Conservation (phyloP, 2,113 vertebrate species). For the Barnardius zonarius region DNA sequence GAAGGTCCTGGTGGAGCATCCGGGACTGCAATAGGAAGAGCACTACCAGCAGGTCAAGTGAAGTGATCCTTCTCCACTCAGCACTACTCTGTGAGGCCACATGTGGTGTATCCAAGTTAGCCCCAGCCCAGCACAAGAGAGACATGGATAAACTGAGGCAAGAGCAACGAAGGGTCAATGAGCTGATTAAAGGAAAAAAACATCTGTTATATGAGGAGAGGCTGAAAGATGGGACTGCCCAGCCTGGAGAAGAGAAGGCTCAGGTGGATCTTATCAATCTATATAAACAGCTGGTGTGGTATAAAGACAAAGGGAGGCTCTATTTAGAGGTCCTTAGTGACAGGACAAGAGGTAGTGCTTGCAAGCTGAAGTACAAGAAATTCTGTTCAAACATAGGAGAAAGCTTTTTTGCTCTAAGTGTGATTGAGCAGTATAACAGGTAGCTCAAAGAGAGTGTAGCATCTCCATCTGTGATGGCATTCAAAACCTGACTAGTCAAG, state of each 20-base stretch:
- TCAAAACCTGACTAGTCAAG: not conserved
- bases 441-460: not conserved
- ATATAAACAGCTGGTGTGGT: not conserved
- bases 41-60: not conserved
- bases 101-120: not conserved
- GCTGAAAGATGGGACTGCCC: not conserved
- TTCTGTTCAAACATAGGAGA: not conserved
- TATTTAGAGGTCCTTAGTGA: not conserved
- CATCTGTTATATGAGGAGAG: not conserved
- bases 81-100: not conserved
- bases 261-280: not conserved
- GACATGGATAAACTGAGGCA: not conserved
- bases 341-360: not conserved
- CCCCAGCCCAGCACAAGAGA: not conserved
- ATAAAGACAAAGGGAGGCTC: accelerated
- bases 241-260: not conserved
- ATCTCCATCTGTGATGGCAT: not conserved
- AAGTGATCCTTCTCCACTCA: not conserved
- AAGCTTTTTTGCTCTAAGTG: not conserved
- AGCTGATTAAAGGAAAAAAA: not conserved
- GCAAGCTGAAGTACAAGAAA: not conserved
- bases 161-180: not conserved
- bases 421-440: not conserved
- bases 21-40: not conserved
- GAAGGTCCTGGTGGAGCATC: not conserved